Evolutionary conservation across 1,140 invertebrate species (phyloP).

Genomic region (Tachypleus tridentatus): DNA sequence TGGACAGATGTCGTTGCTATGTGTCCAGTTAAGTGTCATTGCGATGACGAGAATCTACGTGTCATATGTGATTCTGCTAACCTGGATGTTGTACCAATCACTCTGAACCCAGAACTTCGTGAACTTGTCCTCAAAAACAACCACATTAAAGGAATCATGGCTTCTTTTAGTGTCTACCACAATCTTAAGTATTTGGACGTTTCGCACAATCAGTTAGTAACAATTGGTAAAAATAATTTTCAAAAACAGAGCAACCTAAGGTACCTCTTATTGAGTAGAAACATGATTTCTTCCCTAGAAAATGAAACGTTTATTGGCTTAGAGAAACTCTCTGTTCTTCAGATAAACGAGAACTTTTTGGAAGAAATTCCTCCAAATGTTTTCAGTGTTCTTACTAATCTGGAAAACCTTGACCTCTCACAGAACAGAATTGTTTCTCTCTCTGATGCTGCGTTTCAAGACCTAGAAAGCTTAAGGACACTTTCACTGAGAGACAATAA

Average conservation of each 20-base stretch:
- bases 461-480: slow-evolving; percentile 63
- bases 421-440: slow-evolving; percentile 61
- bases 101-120: slow-evolving; percentile 76
- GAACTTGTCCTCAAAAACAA: slow-evolving; percentile 69
- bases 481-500: slow-evolving; percentile 66
- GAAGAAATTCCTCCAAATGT: slow-evolving; percentile 64
- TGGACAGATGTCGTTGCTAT: slow-evolving; percentile 5
- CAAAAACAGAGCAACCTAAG: slow-evolving; percentile 31
- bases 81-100: slow-evolving; percentile 76
- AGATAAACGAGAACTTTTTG: slow-evolving; percentile 62
- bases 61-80: slow-evolving; percentile 72
- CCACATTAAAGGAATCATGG: slow-evolving; percentile 71
- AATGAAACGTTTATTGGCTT: slow-evolving; percentile 58
- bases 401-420: slow-evolving; percentile 55
- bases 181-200: slow-evolving; percentile 70
- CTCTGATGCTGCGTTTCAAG: slow-evolving; percentile 66
- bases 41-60: slow-evolving; percentile 74
- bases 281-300: slow-evolving; percentile 48
- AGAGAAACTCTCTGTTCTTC: slow-evolving; percentile 54
- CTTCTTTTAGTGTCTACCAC: slow-evolving; percentile 72
- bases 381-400: slow-evolving; percentile 51
- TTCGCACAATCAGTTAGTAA: slow-evolving; percentile 66
- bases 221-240: slow-evolving; percentile 54
- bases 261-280: slow-evolving; percentile 51
- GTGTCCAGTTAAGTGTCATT: slow-evolving; percentile 62